These are phyloP conservation scores for Pachyseris speciosa DNA, from an alignment of 64 coral and sea anemone species.

Conservation along the genomic window DNA sequence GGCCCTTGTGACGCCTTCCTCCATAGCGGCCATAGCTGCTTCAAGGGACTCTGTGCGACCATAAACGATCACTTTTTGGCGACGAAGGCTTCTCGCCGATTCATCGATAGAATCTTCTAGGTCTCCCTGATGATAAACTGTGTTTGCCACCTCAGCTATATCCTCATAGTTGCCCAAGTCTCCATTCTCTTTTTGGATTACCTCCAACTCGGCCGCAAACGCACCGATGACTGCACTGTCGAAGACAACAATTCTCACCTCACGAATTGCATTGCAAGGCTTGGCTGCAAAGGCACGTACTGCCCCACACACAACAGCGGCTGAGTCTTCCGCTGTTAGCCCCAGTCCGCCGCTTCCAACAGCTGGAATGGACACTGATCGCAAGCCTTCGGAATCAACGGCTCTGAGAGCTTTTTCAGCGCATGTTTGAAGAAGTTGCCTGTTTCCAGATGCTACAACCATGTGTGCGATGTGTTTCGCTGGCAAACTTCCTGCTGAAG, in stretches of 20 bases:
- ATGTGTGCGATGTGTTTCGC: not conserved
- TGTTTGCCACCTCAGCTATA: not conserved
- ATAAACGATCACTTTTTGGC: not conserved
- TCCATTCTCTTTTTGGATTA: not conserved
- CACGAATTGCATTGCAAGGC: not conserved
- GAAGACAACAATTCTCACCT: conserved; percentile 1
- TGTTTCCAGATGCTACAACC: conserved; percentile 1
- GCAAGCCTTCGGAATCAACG: not conserved
- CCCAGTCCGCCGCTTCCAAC: conserved; percentile 35
- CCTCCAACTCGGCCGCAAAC: not conserved
- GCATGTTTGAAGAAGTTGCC: conserved; percentile 14
- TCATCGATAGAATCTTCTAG: not conserved
- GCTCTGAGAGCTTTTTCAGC: conserved; percentile 20
- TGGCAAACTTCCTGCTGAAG: not conserved
- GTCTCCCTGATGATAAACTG: not conserved
- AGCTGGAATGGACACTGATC: conserved; percentile 31
- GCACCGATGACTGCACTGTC: not conserved
- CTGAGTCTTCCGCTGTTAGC: not conserved
- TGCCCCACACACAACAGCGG: not conserved
- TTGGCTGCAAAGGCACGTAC: not conserved
- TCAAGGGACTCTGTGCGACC: not conserved
- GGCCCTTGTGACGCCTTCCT: not conserved
- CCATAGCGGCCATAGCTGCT: not conserved
- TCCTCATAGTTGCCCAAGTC: not conserved
- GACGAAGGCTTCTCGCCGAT: not conserved